Percentiles rank a stretch among this genome's conserved stretches.
phyloP scores from a whole-genome alignment of 2,888 invertebrate genomes.

The Resseliella maxima region DNA sequence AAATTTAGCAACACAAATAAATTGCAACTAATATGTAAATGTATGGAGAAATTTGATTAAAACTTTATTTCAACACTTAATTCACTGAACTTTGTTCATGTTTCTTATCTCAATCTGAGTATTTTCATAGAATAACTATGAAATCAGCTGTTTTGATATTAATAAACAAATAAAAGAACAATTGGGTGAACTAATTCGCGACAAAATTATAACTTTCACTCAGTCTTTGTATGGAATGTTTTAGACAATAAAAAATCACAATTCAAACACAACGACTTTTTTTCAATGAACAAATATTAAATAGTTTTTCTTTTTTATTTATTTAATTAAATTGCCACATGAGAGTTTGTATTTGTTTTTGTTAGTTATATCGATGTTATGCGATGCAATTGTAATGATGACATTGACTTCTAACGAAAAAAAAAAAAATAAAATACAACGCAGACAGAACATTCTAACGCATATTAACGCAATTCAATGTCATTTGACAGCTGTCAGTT shows the following conservation, averaged over 20 bases:
- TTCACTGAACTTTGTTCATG: not conserved
- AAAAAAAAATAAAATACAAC: too few relatives aligned
- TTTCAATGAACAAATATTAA: too few relatives aligned
- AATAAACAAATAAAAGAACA: not conserved
- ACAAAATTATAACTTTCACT: not conserved
- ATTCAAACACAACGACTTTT: not conserved
- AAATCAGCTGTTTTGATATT: not conserved
- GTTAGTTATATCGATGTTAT: not conserved
- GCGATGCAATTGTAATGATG: not conserved
- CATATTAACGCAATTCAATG: not conserved
- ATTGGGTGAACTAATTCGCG: too few relatives aligned
- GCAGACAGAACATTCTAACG: conserved; percentile 21
- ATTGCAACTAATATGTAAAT: too few relatives aligned
- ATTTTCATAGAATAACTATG: not conserved
- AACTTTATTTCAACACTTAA: too few relatives aligned
- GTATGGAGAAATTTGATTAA: too few relatives aligned
- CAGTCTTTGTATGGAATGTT: not conserved
- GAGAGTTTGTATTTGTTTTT: not conserved
- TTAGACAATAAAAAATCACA: not conserved
- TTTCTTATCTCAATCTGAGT: not conserved
- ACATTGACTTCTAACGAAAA: not conserved
- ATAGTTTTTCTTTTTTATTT: not conserved
- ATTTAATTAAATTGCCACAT: not conserved
- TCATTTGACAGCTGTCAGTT: conserved; percentile 30
- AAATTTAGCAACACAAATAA: too few relatives aligned